These are phyloP conservation scores for Drosophila rhopaloa DNA, from an alignment of 1,140 invertebrate genomes.

Conservation along the genomic window DNA sequence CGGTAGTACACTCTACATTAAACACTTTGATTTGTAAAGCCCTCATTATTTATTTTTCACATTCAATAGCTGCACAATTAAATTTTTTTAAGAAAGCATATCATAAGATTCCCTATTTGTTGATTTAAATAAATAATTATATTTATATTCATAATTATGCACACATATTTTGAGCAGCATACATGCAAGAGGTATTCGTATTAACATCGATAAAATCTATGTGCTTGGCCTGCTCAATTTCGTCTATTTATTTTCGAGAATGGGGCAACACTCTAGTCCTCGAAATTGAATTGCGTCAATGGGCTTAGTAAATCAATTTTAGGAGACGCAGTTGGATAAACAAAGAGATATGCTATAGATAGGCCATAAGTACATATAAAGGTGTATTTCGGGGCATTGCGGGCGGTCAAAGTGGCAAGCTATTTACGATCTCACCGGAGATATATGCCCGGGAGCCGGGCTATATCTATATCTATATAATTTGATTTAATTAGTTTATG, in stretches of 20 bases:
- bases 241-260: neutral
- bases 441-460: slow-evolving; percentile 39
- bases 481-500: slow-evolving; percentile 74
- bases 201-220: neutral
- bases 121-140: too few species aligned
- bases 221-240: neutral
- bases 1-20: too few species aligned
- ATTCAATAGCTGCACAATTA: too few species aligned
- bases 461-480: slow-evolving; percentile 42
- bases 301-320: slow-evolving; percentile 29
- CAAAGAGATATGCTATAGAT: slow-evolving; percentile 8
- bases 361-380: neutral
- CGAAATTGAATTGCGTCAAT: slow-evolving; percentile 60
- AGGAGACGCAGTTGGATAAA: slow-evolving; percentile 25
- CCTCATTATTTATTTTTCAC: too few species aligned
- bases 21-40: too few species aligned
- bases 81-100: too few species aligned
- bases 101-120: too few species aligned
- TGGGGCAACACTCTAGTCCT: slow-evolving; percentile 3
- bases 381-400: neutral
- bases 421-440: slow-evolving; percentile 71
- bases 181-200: too few species aligned
- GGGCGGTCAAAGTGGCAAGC: slow-evolving; percentile 52
- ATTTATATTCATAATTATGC: too few species aligned
- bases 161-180: too few species aligned